Evolutionary conservation across 2,113 vertebrate species (phyloP), one percentile per base, ranked within the genome.

Genomic region (Pedionomus torquatus): DNA sequence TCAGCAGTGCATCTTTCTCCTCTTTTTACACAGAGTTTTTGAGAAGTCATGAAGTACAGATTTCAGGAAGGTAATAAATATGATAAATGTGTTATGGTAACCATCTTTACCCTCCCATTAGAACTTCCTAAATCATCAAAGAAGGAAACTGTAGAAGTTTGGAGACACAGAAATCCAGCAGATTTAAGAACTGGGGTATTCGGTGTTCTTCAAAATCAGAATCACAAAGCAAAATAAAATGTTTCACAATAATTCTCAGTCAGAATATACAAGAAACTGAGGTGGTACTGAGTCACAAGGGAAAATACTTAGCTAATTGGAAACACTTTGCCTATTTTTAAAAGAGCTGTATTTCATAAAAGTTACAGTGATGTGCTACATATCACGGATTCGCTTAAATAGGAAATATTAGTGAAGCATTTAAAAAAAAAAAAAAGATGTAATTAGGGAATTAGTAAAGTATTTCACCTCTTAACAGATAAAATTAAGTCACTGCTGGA

Each of bases 381-480:
- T 60, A 52, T 21, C 12, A 48, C 23, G 77, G 21, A 25, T 52
- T 37, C 58, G 26, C 48, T 90, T 69, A 26, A 52, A 65, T 64
- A 7, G 15, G 31, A 69, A 86, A 68, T 72, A 37, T 48, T 69
- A 64, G 3, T 58, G n/a, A 43, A 28, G 17, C 8, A 64, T 28
- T 77, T 20, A 23, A 16, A 11, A 46, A 46, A 44, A 44, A 7
- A 63, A 63, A 64, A 64, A 41, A 31, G 63, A 44, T 65, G 6
- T 57, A 70, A 49, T 21, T 63, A 74, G 4, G 2, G 39, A 41
- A 82, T 52, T 39, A 41, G 41, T 41, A 41, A 7, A 58, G 72
- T 77, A 46, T 92, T 95, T 96, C 37, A 25, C 63, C 83, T 96
- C 87, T 84, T 96, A 90, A 65, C 14, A 72, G 49, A 43, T 48